Evolutionary conservation across 2,888 invertebrate genomes (phyloP), one percentile per base, ranked within the genome.

Genomic region (Eugnorisma glareosa): DNA sequence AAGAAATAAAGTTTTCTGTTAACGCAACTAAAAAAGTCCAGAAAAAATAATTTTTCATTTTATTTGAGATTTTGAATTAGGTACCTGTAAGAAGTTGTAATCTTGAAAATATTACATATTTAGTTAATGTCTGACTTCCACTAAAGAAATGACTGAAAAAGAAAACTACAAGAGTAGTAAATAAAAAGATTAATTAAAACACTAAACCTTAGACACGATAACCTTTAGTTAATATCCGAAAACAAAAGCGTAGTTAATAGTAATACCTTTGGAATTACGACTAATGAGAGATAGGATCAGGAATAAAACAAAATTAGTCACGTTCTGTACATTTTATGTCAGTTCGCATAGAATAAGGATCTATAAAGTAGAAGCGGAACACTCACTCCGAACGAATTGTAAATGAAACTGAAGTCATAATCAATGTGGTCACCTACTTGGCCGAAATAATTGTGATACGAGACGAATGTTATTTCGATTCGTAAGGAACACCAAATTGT

Each of bases 281-380:
- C 73, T 72, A 61, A 77, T 79, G 67, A 77, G 40, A 70, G 88
- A 86, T 88, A 81, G 45, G 24, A 84, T 81, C 86, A 59, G 69
- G 48, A 74, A 81, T 81, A 76, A 81, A 86, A 83, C 75, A 77
- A 79, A 81, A 86, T 77, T 77, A 88, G 73, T 86, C 79, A 83
- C 83, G 86, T 71, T 68, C 67, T 54, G 61, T 75, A 74, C 75
- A 74, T 75, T 86, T 72, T 80, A 86, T 79, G 83, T 75, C 51
- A 64, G 45, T 59, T 48, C 48, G 37, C 64, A 40, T 35, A 66
- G 78, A 82, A 21, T n/a, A 79, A 75, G 45, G 8, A 28, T 18
- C 0, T 48, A n/a, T 5, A 0, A 40, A 40, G 40, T n/a, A 81
- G 51, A 80, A 43, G 15, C 24, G 61, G 57, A 11, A 64, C 18